Evolutionary conservation across 1,140 invertebrate genomes (phyloP).

Genomic region (Drosophila baimaii): DNA sequence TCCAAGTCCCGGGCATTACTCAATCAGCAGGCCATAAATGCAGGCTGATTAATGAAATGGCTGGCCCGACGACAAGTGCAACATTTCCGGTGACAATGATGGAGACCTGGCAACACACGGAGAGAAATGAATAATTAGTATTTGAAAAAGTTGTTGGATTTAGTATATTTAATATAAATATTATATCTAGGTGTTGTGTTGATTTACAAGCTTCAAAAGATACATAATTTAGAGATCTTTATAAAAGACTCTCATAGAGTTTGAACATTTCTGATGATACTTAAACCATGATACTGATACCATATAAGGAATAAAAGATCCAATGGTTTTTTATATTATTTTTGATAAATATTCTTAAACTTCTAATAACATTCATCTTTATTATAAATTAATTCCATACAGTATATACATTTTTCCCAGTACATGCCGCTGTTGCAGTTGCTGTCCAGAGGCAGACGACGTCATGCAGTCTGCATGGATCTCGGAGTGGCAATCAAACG

Average conservation of each 20-base stretch:
- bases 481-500: constrained; percentile 19
- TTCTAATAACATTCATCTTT: too few relatives aligned
- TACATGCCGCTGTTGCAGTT: constrained; percentile 2
- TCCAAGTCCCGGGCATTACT: constrained; percentile 51
- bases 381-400: not conserved
- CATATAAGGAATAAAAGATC: too few relatives aligned
- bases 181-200: too few relatives aligned
- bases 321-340: too few relatives aligned
- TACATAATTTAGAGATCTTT: too few relatives aligned
- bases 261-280: too few relatives aligned
- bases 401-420: not conserved
- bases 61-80: constrained; percentile 57
- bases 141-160: too few relatives aligned
- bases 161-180: too few relatives aligned
- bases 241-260: too few relatives aligned
- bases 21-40: constrained; percentile 71
- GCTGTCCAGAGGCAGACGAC: constrained; percentile 20
- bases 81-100: constrained; percentile 70
- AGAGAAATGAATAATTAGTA: not conserved
- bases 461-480: constrained; percentile 68
- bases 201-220: too few relatives aligned
- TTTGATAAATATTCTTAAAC: too few relatives aligned
- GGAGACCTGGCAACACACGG: not conserved
- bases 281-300: too few relatives aligned
- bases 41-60: constrained; percentile 65